Conservation (phyloP, 2,113 vertebrate genomes). For the Echinops telfairi region DNA sequence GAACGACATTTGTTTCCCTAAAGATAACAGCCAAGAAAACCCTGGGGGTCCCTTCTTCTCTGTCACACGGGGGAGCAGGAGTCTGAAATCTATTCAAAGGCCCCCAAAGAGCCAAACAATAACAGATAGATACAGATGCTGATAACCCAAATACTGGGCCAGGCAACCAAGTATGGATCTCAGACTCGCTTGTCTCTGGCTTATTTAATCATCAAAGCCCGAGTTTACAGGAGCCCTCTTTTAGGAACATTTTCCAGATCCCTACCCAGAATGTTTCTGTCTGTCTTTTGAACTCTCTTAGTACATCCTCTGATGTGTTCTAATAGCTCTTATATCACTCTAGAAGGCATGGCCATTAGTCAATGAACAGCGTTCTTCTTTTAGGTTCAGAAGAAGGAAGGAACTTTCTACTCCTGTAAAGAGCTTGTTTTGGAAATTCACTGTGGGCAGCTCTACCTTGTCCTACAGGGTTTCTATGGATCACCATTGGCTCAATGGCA, state of each 20-base stretch:
- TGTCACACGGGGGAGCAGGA: neutral
- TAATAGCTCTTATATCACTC: neutral
- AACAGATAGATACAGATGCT: neutral
- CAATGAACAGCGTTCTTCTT: neutral
- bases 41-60: neutral
- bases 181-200: neutral
- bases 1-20: neutral
- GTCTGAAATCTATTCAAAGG: neutral
- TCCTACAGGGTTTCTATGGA: too few species aligned
- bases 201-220: neutral
- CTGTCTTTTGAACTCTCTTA: neutral
- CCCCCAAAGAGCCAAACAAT: neutral
- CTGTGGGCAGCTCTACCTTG: too few species aligned
- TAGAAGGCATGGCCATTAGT: neutral
- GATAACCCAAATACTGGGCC: neutral
- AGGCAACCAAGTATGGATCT: neutral
- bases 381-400: neutral
- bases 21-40: neutral
- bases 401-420: too few species aligned
- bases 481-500: too few species aligned
- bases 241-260: slow-evolving; percentile 45
- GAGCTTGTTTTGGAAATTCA: too few species aligned
- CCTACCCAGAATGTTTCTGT: slow-evolving; percentile 14
- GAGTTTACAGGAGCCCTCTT: neutral
- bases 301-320: neutral